Conservation (phyloP, 2,888 invertebrate genomes). For the Coleophora deauratella region DNA sequence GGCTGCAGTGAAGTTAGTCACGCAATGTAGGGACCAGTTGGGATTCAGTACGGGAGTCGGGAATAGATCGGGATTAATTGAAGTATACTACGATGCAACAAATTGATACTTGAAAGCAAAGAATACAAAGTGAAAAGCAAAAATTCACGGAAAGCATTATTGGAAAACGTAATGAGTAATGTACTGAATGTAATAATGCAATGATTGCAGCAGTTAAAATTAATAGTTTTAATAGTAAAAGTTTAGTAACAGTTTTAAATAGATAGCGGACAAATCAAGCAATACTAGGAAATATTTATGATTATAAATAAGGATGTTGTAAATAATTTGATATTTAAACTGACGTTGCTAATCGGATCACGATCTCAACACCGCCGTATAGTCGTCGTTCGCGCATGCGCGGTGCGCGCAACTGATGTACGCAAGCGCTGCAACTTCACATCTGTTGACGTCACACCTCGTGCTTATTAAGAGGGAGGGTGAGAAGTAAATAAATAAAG, state of each 20-base stretch:
- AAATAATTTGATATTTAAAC: constrained; percentile 39
- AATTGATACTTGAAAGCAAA: no score
- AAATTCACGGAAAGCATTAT: constrained; percentile 9
- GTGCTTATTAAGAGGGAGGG: constrained; percentile 21
- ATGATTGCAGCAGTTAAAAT: constrained; percentile 15
- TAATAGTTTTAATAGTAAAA: background rate
- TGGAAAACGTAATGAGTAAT: constrained; percentile 26
- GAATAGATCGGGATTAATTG: constrained; percentile 57
- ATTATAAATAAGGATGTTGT: constrained; percentile 9
- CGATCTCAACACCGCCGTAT: constrained; percentile 71
- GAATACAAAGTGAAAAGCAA: background rate
- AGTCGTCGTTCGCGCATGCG: constrained; percentile 72
- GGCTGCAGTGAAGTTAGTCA: constrained; percentile 44
- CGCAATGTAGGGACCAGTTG: constrained; percentile 32
- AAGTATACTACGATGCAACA: constrained; percentile 40
- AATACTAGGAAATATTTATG: constrained; percentile 24
- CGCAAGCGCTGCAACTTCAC: constrained; percentile 62
- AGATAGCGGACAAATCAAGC: constrained; percentile 38
- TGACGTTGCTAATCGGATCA: constrained; percentile 74
- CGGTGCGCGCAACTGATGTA: constrained; percentile 69
- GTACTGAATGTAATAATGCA: constrained; percentile 30
- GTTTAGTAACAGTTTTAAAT: background rate
- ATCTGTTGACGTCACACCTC: constrained; percentile 37
- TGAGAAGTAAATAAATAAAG: constrained; percentile 22
- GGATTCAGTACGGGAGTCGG: constrained; percentile 43